Evolutionary conservation across 2,888 invertebrate genomes (phyloP).

Genomic region (Bellardia bayeri): DNA sequence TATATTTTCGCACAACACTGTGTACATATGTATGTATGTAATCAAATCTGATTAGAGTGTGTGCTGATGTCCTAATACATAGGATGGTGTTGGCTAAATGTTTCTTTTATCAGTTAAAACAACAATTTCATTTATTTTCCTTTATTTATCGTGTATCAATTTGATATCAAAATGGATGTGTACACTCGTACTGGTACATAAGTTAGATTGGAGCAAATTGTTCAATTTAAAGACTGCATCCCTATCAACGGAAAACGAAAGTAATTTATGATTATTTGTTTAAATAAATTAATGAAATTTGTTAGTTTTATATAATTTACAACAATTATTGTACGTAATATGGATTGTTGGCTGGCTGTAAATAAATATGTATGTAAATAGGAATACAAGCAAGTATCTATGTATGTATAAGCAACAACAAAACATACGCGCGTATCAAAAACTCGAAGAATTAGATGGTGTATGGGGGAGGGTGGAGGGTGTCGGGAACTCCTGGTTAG

Average conservation of each 20-base stretch:
- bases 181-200: background rate
- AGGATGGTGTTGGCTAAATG: conserved; percentile 6
- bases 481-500: background rate
- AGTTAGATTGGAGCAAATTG: background rate
- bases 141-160: background rate
- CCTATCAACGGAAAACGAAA: background rate
- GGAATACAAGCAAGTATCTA: too few relatives aligned
- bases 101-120: background rate
- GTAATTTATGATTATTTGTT: too few relatives aligned
- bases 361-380: background rate
- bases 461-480: background rate
- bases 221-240: background rate
- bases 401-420: background rate
- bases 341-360: too few relatives aligned
- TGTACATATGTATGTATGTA: background rate
- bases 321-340: too few relatives aligned
- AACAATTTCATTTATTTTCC: background rate
- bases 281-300: too few relatives aligned
- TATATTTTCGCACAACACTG: background rate
- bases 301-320: too few relatives aligned
- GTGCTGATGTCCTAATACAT: conserved; percentile 1
- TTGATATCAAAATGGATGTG: background rate
- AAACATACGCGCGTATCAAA: background rate
- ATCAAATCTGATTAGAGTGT: background rate
- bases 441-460: background rate